Percentiles rank a stretch among this genome's conserved stretches.
Conservation (phyloP, 53 echinoderm and acorn worm species). For the Temnopleurus reevesii region DNA sequence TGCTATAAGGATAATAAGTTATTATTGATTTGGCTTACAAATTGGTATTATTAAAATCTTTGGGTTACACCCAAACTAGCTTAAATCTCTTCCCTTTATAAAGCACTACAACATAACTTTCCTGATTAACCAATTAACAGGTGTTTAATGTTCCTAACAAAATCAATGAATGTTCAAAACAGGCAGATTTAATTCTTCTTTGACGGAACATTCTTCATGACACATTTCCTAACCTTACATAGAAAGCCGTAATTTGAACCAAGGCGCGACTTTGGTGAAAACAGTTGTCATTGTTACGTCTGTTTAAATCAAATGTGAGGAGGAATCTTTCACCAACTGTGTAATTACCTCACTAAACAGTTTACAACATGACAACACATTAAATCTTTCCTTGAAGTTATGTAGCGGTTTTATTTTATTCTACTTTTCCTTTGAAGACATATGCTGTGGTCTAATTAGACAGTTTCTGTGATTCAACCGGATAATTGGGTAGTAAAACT, state of each 20-base stretch:
- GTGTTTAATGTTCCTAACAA: background rate
- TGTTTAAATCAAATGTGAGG: background rate
- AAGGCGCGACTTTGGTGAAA: background rate
- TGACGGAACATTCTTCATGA: background rate
- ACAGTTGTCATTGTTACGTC: background rate
- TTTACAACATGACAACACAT: too few species aligned
- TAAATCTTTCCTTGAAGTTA: background rate
- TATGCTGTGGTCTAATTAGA: too few species aligned
- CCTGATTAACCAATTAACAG: slow-evolving; percentile 6
- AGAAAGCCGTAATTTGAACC: too few species aligned
- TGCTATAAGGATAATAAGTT: too few species aligned
- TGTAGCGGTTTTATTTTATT: too few species aligned
- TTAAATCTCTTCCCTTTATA: too few species aligned
- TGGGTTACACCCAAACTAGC: too few species aligned
- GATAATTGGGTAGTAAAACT: background rate
- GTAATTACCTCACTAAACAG: background rate
- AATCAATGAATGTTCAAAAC: background rate
- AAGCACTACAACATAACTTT: too few species aligned
- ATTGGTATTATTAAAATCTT: too few species aligned
- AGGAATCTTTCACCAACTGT: slow-evolving; percentile 22
- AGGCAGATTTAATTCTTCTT: background rate
- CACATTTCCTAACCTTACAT: background rate
- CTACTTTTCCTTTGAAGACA: too few species aligned
- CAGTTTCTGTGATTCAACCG: background rate
- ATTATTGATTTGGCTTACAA: too few species aligned